Evolutionary conservation across 2,888 invertebrate genomes (phyloP).

Genomic region (Epistrophe grossulariae): DNA sequence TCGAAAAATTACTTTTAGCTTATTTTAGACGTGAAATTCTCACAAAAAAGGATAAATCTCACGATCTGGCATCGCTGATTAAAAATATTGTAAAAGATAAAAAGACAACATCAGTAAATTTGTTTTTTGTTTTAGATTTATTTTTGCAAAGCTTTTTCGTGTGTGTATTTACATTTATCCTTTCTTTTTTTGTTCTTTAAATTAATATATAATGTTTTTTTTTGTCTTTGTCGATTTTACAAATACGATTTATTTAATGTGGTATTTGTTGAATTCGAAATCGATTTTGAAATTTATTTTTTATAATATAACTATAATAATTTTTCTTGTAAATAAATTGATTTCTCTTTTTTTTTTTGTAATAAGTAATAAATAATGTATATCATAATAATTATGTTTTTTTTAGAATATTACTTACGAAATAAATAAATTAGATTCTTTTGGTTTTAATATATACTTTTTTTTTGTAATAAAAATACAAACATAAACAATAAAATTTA

Average conservation of each 20-base stretch:
- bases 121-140: slow-evolving; percentile 63
- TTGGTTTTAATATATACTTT: background rate
- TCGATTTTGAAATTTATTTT: slow-evolving; percentile 42
- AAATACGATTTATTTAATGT: slow-evolving; percentile 73
- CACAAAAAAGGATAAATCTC: no score
- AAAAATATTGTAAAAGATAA: no score
- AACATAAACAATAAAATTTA: slow-evolving; percentile 73
- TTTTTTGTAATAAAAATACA: slow-evolving; percentile 58
- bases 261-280: slow-evolving; percentile 69
- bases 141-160: slow-evolving; percentile 75
- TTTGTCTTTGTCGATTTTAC: slow-evolving; percentile 60
- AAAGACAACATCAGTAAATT: background rate
- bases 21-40: no score
- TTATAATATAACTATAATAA: slow-evolving; percentile 34
- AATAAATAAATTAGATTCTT: slow-evolving; percentile 59
- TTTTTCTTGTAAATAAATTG: slow-evolving; percentile 69
- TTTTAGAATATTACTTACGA: slow-evolving; percentile 69
- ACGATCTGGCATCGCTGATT: no score
- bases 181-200: slow-evolving; percentile 25
- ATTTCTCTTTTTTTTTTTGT: slow-evolving; percentile 41
- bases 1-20: no score
- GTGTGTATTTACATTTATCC: slow-evolving; percentile 73
- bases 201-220: slow-evolving; percentile 38
- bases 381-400: slow-evolving; percentile 62
- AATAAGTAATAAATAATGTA: slow-evolving; percentile 69